phyloP scores from a whole-genome alignment of 37 sponge, comb jelly and placozoan genomes.

The Amphimedon queenslandica region DNA sequence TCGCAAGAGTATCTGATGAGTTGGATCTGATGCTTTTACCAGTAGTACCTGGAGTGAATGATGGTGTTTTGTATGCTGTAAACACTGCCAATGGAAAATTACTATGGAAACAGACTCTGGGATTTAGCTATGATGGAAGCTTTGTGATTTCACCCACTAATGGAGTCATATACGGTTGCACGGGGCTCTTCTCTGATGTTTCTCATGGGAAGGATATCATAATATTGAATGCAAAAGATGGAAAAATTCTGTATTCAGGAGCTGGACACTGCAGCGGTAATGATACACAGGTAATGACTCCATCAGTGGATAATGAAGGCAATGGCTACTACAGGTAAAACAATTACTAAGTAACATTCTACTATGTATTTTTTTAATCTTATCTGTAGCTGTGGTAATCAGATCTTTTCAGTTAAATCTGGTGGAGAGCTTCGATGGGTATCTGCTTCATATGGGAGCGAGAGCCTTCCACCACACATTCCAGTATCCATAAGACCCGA shows the following conservation, averaged over 20 bases:
- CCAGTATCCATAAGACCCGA: constrained; percentile 9
- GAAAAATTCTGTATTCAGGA: not conserved
- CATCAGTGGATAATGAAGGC: not conserved
- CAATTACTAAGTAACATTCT: too few relatives aligned
- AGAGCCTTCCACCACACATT: not conserved
- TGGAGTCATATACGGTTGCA: not conserved
- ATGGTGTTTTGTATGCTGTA: not conserved
- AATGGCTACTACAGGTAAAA: not conserved
- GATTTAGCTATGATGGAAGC: not conserved
- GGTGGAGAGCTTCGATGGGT: constrained; percentile 17
- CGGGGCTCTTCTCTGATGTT: not conserved
- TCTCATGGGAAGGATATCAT: not conserved
- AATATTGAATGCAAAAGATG: not conserved
- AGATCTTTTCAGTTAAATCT: constrained; percentile 6
- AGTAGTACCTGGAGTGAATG: not conserved
- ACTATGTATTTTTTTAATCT: too few relatives aligned
- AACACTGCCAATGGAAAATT: not conserved
- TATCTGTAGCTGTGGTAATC: constrained; percentile 28
- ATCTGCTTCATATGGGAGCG: constrained; percentile 2
- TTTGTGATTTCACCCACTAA: not conserved
- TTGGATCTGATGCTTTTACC: not conserved
- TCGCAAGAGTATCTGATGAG: not conserved
- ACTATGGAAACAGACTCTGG: not conserved
- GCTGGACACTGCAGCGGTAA: not conserved
- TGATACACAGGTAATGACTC: not conserved